Base-by-base conservation (phyloP, 2,113 vertebrate species). In the Chauna torquata region DNA sequence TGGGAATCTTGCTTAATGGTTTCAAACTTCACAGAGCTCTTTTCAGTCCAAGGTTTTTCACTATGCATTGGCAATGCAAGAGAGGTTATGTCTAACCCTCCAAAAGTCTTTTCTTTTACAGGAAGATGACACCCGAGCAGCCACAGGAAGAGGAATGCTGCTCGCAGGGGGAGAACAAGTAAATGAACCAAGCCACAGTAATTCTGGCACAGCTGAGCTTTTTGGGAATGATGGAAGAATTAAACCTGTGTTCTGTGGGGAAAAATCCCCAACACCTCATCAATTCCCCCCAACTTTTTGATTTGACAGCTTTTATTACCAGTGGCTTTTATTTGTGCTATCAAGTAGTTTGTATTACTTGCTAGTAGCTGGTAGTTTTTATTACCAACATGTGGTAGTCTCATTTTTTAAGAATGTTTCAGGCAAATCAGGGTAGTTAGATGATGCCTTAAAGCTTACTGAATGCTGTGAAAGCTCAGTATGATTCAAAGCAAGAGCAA, bases 1-100 rank as follows among this genome's bases (percentile, higher is more conserved):
- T 24, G 62, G 34, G 92, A 94, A 86, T 89, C 92, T 92, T 89
- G 82, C 78, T 94, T 58, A 59, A 28, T 38, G 79, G 55, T 62
- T 55, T 90, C 34, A 55, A 70, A 9, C 38, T 34, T 68, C 40
- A 40, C n/a, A 58, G 42, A 82, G 42, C 59, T 75, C 40, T 23
- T 54, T 68, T 93, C 42, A 16, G 40, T 32, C 81, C 34, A 75
- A 38, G 77, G 74, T 42, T 78, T 95, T 80, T 57, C 44, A 5
- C 6, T 52, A 32, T 74, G 72, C 71, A 18, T 84, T 83, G 82
- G 81, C 88, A 34, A 22, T 52, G 78, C 88, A 89, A 87, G 95
- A 93, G 82, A 64, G 64, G 71, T 92, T 86, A 86, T 94, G 94
- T 75, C 86, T 95, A 62, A 91, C 65, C 52, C 3, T 2, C 77